These are phyloP conservation scores for Tipula confusa DNA, from an alignment of 2,888 invertebrate genomes.

Conservation along the genomic window DNA sequence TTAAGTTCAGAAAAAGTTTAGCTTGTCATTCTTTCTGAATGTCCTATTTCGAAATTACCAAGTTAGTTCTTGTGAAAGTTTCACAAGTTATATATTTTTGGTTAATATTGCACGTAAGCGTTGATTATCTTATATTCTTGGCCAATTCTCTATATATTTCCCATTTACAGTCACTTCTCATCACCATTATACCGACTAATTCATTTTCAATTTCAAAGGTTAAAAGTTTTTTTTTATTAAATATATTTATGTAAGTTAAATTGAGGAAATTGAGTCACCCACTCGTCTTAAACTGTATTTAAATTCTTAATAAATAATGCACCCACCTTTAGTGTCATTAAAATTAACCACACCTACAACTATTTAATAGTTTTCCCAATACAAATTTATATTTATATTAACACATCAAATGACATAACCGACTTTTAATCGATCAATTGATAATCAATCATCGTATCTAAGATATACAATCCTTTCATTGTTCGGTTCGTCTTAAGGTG, in stretches of 20 bases:
- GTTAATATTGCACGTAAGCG: too few relatives aligned
- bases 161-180: too few relatives aligned
- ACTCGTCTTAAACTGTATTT: not conserved
- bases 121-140: too few relatives aligned
- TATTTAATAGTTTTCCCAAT: not conserved
- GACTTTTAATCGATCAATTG: not conserved
- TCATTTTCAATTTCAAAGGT: too few relatives aligned
- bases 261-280: not conserved
- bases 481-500: not conserved
- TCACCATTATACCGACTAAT: too few relatives aligned
- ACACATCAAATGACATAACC: not conserved
- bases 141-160: too few relatives aligned
- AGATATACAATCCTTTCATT: not conserved
- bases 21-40: too few relatives aligned
- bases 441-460: not conserved
- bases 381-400: not conserved
- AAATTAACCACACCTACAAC: not conserved
- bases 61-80: too few relatives aligned
- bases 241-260: not conserved
- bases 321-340: not conserved
- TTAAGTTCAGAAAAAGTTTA: too few relatives aligned
- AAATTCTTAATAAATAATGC: not conserved
- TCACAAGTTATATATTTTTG: too few relatives aligned
- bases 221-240: too few relatives aligned
- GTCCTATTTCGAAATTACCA: too few relatives aligned